phyloP scores from a whole-genome alignment of 2,797 vertebrate genomes.

The Sus cebifrons region DNA sequence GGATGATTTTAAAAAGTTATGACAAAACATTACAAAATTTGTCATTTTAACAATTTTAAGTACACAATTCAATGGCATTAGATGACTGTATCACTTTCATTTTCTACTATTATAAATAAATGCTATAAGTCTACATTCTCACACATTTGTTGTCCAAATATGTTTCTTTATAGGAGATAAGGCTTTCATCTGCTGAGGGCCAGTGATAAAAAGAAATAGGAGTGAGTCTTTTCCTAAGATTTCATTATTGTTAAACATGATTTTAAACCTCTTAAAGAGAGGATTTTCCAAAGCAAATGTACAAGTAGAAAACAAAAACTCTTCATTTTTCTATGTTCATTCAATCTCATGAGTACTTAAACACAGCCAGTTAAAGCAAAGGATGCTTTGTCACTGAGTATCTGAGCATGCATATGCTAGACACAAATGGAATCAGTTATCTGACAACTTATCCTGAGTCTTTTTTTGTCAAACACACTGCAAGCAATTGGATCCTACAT shows the following conservation, averaged over 20 bases:
- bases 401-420: not conserved
- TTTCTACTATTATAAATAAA: not conserved
- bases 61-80: not conserved
- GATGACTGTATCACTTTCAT: not conserved
- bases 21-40: not conserved
- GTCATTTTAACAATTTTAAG: not conserved
- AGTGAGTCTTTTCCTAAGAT: not conserved
- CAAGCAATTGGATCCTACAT: not conserved
- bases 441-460: not conserved
- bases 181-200: not conserved
- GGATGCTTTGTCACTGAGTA: not conserved
- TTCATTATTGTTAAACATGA: not conserved
- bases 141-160: not conserved
- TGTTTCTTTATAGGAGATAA: not conserved
- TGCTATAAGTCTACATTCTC: not conserved
- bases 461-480: not conserved
- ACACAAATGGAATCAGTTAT: not conserved
- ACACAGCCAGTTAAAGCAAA: not conserved
- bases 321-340: not conserved
- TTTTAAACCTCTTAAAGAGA: not conserved
- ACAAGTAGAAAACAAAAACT: not conserved
- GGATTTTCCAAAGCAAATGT: constrained; percentile 58
- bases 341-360: not conserved
- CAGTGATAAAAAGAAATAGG: not conserved
- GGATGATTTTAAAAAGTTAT: constrained; percentile 27